Base-by-base conservation (phyloP, 2,113 vertebrate genomes). In the Melanerpes aurifrons region DNA sequence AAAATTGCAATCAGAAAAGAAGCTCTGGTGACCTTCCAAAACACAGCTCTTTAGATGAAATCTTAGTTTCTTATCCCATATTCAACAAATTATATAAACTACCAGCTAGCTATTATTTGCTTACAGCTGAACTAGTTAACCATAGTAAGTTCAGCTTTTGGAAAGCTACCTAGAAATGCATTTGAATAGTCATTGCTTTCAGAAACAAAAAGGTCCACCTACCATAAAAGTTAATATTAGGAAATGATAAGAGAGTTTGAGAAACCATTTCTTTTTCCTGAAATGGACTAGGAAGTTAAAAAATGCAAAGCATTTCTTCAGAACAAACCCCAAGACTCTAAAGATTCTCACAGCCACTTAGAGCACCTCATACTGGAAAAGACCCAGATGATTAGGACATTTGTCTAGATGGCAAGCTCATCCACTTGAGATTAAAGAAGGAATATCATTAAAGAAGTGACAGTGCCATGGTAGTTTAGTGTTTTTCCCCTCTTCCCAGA, bases 151-250 rank as follows among this genome's bases (percentile, higher is more conserved):
- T 92, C 43, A 70, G 63, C 64, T 4, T 71, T 94, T 78, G 58
- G 48, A 90, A 92, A 96, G 87, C 22, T 68, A 69, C 62, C 92
- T 80, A 64, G 20, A 90, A 86, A 84, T 48, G 9, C 10, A 57
- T 83, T 89, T 82, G 57, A 86, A 64, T 17, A 53, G 35, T 73
- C 66, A 29, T 4, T 93, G 10, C 50, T 76, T 89, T 66, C 86
- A 87, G 71, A 94, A 86, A 40, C 25, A 56, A 66, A 79, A 93
- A 78, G 54, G 17, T 48, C 25, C 43, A 88, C 57, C 57, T 95
- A 53, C 53, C 77, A 70, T 80, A 86, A 94, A 93, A 93, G 58
- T 25, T 82, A 87, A 54, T 71, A 71, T 76, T 91, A 77, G 82
- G 81, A 82, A 91, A 67, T 8, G 5, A 24, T 40, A 47, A 20